phyloP scores from a whole-genome alignment of 2,888 invertebrate species.

The Carpatolechia fugitivella region DNA sequence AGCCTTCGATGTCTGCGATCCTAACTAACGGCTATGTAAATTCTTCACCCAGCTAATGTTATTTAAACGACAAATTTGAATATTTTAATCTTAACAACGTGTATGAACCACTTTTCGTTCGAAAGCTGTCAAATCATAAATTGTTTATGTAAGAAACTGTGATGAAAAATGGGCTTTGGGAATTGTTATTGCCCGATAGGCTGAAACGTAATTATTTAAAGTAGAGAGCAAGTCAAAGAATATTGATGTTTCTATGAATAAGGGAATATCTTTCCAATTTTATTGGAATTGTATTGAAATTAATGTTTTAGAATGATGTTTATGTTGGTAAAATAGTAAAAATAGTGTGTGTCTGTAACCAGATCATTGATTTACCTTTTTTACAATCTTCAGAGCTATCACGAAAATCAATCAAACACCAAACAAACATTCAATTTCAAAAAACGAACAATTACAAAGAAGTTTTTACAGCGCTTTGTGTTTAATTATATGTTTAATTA shows the following conservation, averaged over 20 bases:
- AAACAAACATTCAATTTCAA: no score
- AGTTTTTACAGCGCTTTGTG: no score
- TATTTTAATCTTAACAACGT: constrained; percentile 11
- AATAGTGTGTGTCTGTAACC: no score
- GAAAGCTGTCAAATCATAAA: constrained; percentile 8
- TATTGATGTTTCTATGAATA: neutral
- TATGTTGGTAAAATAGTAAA: no score
- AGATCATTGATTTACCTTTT: no score
- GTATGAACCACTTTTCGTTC: constrained; percentile 7
- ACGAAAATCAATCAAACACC: no score
- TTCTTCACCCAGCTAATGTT: constrained; percentile 3
- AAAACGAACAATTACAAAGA: no score
- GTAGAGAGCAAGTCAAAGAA: neutral
- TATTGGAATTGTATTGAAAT: no score
- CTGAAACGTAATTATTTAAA: neutral
- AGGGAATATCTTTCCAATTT: neutral
- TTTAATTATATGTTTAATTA: no score
- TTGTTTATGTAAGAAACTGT: constrained; percentile 7
- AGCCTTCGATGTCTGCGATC: neutral
- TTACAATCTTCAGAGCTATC: no score
- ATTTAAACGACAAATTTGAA: constrained; percentile 14
- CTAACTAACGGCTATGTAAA: constrained; percentile 7
- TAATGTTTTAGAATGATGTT: no score
- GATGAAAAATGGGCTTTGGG: neutral
- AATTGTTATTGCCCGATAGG: neutral